Conservation (phyloP, 2,888 invertebrate species). For the Kuschelorhynchus macadamiae region DNA sequence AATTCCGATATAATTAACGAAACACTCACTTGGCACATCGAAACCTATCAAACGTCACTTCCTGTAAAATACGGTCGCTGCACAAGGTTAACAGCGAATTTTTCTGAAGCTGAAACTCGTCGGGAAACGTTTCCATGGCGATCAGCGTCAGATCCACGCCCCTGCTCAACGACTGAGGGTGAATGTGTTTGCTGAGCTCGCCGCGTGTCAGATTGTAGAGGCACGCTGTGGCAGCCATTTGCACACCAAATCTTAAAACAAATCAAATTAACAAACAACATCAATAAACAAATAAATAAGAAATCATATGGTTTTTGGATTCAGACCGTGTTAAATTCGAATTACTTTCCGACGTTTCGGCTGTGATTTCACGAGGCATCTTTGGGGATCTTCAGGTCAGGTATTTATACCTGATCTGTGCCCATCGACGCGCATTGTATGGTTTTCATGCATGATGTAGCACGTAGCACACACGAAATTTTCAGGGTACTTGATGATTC, state of each 20-base stretch:
- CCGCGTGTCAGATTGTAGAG: constrained; percentile 80
- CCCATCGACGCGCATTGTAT: too few relatives aligned
- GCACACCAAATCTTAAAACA: constrained; percentile 72
- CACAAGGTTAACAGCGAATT: constrained; percentile 81
- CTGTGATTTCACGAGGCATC: too few relatives aligned
- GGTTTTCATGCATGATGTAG: too few relatives aligned
- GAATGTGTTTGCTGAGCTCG: constrained; percentile 75
- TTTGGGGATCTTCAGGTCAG: too few relatives aligned
- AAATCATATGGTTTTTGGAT: too few relatives aligned
- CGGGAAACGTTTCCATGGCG: constrained; percentile 79
- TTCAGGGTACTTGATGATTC: too few relatives aligned
- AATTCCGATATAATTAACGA: background rate
- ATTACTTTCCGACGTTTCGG: too few relatives aligned
- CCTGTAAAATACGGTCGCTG: constrained; percentile 82
- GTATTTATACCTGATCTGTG: too few relatives aligned
- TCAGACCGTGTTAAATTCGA: too few relatives aligned
- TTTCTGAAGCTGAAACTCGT: constrained; percentile 79
- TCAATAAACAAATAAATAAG: too few relatives aligned
- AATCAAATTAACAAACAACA: too few relatives aligned
- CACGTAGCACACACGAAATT: too few relatives aligned
- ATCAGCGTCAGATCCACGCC: constrained; percentile 76
- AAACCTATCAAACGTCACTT: constrained; percentile 73
- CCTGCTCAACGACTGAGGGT: constrained; percentile 74
- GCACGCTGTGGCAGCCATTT: constrained; percentile 83
- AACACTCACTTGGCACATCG: constrained; percentile 73